Evolutionary conservation across 2,113 vertebrate species (phyloP).

Genomic region (Dasyurus viverrinus): DNA sequence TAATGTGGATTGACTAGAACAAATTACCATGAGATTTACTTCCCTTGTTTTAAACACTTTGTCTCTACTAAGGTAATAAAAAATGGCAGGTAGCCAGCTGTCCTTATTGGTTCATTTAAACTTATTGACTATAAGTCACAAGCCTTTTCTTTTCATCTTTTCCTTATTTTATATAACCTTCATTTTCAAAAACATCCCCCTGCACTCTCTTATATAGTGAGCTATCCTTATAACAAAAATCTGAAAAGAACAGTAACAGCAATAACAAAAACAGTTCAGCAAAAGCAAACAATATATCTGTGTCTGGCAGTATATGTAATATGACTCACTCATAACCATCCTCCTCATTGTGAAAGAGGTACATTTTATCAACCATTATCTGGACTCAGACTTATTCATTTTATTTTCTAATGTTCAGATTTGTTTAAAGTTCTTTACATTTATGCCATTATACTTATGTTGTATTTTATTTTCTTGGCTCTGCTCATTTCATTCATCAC

Average conservation of each 20-base stretch:
- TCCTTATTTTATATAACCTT: neutral
- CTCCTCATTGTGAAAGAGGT: neutral
- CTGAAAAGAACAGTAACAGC: neutral
- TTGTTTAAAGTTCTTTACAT: neutral
- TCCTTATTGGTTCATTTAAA: neutral
- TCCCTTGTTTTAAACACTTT: neutral
- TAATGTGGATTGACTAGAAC: neutral
- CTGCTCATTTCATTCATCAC: neutral
- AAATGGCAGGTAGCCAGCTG: neutral
- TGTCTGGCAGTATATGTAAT: neutral
- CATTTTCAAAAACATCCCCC: neutral
- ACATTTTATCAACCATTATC: neutral
- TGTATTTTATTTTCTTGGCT: neutral
- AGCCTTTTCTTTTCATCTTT: neutral
- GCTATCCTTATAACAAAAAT: neutral
- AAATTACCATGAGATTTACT: neutral
- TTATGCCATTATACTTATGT: neutral
- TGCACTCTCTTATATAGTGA: neutral
- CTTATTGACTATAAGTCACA: neutral
- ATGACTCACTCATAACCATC: neutral
- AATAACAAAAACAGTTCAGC: too few relatives aligned
- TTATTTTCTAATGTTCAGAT: neutral
- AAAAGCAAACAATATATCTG: neutral
- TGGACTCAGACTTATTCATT: neutral
- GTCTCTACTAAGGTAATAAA: neutral